These are phyloP conservation scores for Stenodera caucasica DNA, from an alignment of 2,888 invertebrate species.

Conservation along the genomic window DNA sequence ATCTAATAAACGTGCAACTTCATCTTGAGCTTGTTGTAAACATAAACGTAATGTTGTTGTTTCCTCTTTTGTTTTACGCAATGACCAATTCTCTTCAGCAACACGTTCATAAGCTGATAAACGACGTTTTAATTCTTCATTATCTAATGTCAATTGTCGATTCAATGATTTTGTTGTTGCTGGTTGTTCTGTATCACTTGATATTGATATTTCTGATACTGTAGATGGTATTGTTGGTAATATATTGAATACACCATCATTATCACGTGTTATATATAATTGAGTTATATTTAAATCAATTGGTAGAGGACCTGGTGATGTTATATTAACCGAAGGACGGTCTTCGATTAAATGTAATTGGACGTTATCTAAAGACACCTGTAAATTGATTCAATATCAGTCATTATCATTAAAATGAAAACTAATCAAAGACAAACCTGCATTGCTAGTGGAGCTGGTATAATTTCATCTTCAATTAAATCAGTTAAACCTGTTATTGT, in stretches of 20 bases:
- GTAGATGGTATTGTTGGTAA: conserved; percentile 58
- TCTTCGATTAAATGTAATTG: conserved; percentile 80
- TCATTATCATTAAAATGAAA: too few species aligned
- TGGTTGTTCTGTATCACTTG: conserved; percentile 31
- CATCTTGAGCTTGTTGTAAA: conserved; percentile 72
- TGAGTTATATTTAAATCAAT: conserved; percentile 73
- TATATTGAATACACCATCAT: conserved; percentile 73
- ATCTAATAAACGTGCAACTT: conserved; percentile 68
- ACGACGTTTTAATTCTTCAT: conserved; percentile 66
- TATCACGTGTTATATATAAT: conserved; percentile 70
- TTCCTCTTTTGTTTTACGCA: conserved; percentile 61
- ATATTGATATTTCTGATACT: conserved; percentile 27
- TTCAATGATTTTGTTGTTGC: conserved; percentile 29
- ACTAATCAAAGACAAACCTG: conserved; percentile 64
- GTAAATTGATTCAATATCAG: too few species aligned
- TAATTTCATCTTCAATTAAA: conserved; percentile 84
- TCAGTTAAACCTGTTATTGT: conserved; percentile 80
- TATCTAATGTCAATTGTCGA: conserved; percentile 62
- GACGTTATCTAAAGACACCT: conserved; percentile 76
- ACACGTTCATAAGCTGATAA: conserved; percentile 62
- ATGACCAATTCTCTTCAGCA: conserved; percentile 62
- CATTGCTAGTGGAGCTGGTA: conserved; percentile 78
- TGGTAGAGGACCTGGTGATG: conserved; percentile 81
- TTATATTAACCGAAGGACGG: conserved; percentile 76
- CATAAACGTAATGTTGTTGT: conserved; percentile 63